Evolutionary conservation across 2,888 invertebrate species (phyloP).

Genomic region (Rosalia funebris): DNA sequence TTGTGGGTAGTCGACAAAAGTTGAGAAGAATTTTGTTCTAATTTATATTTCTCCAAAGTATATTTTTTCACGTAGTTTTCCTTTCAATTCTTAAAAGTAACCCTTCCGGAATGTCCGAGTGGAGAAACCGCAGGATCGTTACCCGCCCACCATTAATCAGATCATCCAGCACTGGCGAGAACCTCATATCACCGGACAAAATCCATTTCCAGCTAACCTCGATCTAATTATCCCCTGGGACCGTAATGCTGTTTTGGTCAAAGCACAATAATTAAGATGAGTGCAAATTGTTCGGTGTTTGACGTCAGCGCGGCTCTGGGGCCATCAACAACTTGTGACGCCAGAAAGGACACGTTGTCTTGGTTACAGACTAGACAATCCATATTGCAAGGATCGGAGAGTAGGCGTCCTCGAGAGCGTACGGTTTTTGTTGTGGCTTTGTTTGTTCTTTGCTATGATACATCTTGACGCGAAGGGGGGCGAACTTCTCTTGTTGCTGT

Average conservation of each 20-base stretch:
- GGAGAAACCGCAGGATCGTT: no score
- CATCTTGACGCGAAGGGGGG: not conserved
- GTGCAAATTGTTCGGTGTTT: constrained; percentile 20
- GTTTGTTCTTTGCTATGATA: not conserved
- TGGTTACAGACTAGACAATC: constrained; percentile 22
- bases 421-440: not conserved
- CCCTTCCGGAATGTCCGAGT: no score
- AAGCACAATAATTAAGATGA: constrained; percentile 21
- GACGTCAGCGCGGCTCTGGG: constrained; percentile 17
- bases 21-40: no score
- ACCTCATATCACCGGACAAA: no score
- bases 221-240: not conserved
- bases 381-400: constrained; percentile 3
- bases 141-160: no score
- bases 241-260: constrained; percentile 14
- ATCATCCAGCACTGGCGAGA: no score
- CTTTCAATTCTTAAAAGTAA: no score
- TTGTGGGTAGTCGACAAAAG: no score
- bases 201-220: not conserved
- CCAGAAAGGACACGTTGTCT: constrained; percentile 23
- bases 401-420: not conserved
- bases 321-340: constrained; percentile 25
- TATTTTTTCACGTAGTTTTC: no score
- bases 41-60: no score
- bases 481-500: not conserved